phyloP scores from a whole-genome alignment of 1,140 invertebrate species.

The Ips nitidus region DNA sequence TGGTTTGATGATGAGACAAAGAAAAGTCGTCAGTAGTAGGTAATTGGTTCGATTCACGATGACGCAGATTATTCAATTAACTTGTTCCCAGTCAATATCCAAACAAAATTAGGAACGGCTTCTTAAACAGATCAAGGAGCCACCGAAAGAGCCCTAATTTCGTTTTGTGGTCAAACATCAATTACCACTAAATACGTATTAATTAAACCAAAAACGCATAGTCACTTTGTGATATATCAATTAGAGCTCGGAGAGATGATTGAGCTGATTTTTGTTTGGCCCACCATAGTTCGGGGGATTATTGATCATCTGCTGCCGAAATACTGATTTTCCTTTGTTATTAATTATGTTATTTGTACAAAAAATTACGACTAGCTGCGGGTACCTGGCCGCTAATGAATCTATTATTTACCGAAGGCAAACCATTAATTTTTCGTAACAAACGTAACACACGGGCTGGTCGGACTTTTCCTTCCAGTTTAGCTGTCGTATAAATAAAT shows the following conservation, averaged over 20 bases:
- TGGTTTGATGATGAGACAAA: no score
- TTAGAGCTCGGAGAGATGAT: constrained; percentile 21
- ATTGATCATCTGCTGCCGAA: constrained; percentile 19
- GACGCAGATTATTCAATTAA: no score
- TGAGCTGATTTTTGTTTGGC: constrained; percentile 23
- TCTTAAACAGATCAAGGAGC: constrained; percentile 13
- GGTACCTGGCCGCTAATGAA: constrained; percentile 12
- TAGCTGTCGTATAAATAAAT: no score
- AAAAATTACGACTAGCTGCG: constrained; percentile 15
- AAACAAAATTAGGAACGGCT: constrained; percentile 19
- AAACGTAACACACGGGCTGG: no score
- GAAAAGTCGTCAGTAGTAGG: no score
- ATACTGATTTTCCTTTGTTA: constrained; percentile 20
- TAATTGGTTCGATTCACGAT: no score
- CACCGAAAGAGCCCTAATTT: constrained; percentile 23
- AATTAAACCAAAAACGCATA: constrained; percentile 27
- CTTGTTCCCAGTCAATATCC: neutral
- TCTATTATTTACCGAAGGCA: neutral
- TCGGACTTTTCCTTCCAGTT: no score
- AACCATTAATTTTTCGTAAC: no score
- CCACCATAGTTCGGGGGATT: constrained; percentile 22
- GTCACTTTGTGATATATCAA: constrained; percentile 33
- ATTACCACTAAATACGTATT: constrained; percentile 27
- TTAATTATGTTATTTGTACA: constrained; percentile 28
- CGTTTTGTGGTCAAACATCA: constrained; percentile 20